Conservation (phyloP, 2,888 invertebrate genomes). For the Cistogaster globosa region DNA sequence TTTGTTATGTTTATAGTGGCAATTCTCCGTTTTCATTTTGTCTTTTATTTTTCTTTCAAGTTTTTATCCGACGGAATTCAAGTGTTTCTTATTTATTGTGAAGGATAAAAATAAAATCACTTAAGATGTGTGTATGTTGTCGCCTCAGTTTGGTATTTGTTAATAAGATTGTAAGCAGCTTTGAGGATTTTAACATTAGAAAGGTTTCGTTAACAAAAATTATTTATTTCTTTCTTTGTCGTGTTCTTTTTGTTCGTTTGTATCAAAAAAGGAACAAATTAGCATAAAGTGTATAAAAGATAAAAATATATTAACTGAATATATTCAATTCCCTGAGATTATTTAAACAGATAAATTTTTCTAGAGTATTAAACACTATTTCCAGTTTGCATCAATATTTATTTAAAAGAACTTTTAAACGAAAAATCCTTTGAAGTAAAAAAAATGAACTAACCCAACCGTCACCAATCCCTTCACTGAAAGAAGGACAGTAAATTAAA, state of each 20-base stretch:
- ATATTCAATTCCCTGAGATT: not conserved
- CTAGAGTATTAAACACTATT: not conserved
- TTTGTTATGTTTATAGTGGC: conserved; percentile 14
- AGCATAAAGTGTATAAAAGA: conserved; percentile 51
- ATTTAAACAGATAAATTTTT: not conserved
- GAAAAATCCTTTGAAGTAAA: no score
- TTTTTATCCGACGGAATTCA: not conserved
- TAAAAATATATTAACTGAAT: not conserved
- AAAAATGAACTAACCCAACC: no score
- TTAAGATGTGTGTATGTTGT: conserved; percentile 56
- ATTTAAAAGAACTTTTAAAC: no score
- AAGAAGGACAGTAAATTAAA: no score
- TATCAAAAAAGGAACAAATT: conserved; percentile 38
- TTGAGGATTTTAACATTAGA: conserved; percentile 57
- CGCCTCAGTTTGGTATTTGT: conserved; percentile 60
- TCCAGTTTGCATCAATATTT: not conserved
- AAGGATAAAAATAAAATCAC: conserved; percentile 5
- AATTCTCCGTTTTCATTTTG: not conserved
- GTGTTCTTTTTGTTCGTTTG: not conserved
- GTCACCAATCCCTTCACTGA: no score
- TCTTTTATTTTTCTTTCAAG: not conserved
- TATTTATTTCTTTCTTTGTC: conserved; percentile 18
- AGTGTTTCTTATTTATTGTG: not conserved
- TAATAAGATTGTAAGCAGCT: conserved; percentile 67
- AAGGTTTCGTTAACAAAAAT: conserved; percentile 46